Percentiles rank a stretch among this genome's conserved stretches.
phyloP scores from a whole-genome alignment of 2,113 vertebrate genomes.

The Sisor rabdophorus region DNA sequence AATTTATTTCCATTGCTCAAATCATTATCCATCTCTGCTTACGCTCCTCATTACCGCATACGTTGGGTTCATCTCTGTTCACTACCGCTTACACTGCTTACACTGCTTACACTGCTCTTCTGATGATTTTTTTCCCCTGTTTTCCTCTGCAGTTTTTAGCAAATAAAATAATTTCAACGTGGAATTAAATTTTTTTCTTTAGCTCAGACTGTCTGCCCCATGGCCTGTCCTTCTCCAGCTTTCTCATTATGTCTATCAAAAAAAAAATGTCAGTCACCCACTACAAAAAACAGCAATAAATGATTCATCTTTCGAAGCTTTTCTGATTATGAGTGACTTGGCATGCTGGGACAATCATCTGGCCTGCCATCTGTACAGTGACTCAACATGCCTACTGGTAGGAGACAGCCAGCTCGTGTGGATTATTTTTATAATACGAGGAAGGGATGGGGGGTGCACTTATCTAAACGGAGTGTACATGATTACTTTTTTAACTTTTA shows the following conservation, averaged over 20 bases:
- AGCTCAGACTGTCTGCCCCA: background rate
- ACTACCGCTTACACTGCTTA: background rate
- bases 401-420: conserved; percentile 4
- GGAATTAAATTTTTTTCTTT: background rate
- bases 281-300: conserved; percentile 19
- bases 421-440: background rate
- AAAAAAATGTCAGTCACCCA: background rate
- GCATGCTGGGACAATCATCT: conserved; percentile 6
- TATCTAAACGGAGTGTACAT: background rate
- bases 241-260: background rate
- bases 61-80: background rate
- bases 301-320: conserved; percentile 26
- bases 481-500: background rate
- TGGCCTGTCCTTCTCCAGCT: background rate
- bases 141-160: background rate
- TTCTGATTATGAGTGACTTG: conserved; percentile 8
- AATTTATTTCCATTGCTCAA: background rate
- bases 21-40: too few relatives aligned
- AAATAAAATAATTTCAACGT: background rate
- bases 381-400: conserved; percentile 26
- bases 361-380: conserved; percentile 28
- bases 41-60: background rate
- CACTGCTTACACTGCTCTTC: background rate
- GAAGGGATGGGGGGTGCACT: background rate
- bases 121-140: background rate